Base-by-base conservation (phyloP, 2,888 invertebrate genomes). In the Crossocerus cetratus region DNA sequence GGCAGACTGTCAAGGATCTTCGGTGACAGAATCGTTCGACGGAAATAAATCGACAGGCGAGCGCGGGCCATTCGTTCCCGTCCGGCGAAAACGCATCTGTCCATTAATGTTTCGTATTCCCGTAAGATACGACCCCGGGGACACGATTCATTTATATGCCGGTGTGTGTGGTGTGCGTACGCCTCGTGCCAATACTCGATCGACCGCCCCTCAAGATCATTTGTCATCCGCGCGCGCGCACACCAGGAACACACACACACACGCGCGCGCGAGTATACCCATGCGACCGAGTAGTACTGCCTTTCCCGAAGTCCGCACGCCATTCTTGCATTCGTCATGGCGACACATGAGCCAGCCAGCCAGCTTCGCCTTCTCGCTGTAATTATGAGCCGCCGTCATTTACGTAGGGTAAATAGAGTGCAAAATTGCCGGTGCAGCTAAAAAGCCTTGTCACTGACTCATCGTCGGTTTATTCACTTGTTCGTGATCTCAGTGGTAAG, bases 101-200 rank as follows among this genome's bases (percentile, higher is more conserved):
- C 88, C 86, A 89, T 88, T 89, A 89, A 88, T 86, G 88, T 86
- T 89, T 87, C 86, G 86, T 87, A 86, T 88, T 86, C 87, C 85
- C 81, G 82, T 82, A 86, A 86, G 86, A 89, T 86, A 86, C 84
- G 83, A 78, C 86, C 86, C 86, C 71, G 78, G 87, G 84, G 88
- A 87, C 86, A 72, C 85, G 86, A 88, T 89, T 89, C 88, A 89
- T 89, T 89, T 88, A 88, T 89, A 88, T 85, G 77, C 82, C 23
- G 23, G 32, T 32, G 32, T n/a, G n/a, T n/a, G 77, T 65, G 80
- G 32, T 58, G 68, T 77, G 80, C 82, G 78, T 79, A 80, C 77
- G 70, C 65, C 79, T 81, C 83, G 85, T 88, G 86, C 88, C 89
- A 86, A 89, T 89, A 89, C 84, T 85, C 85, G 86, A 88, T 88